A percentile compares a stretch with the other conserved stretches of the same genome.
These are phyloP conservation scores for Dasypus novemcinctus DNA, from an alignment of 2,113 vertebrate genomes.

Conservation along the genomic window DNA sequence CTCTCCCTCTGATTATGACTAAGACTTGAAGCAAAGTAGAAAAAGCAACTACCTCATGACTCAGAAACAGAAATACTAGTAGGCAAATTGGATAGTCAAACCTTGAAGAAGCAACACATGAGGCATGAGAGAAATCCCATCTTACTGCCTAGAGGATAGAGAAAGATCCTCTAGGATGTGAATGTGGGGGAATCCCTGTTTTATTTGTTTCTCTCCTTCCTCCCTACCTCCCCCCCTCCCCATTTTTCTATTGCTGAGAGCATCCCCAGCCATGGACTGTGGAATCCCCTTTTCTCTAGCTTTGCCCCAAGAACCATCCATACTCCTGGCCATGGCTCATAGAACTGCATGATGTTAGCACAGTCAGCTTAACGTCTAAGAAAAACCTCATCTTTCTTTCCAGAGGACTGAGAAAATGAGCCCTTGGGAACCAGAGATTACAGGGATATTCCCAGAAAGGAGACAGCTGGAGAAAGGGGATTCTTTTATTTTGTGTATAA, in stretches of 20 bases:
- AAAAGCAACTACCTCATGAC: neutral
- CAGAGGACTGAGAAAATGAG: neutral
- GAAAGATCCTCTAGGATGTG: no score
- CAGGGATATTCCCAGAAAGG: neutral
- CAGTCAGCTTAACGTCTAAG: neutral
- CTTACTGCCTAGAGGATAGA: neutral
- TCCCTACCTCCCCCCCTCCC: fast-evolving
- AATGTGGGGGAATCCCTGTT: neutral
- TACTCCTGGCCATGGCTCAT: neutral
- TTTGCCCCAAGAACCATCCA: neutral
- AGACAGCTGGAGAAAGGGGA: neutral
- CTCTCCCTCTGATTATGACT: neutral
- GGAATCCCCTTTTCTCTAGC: neutral
- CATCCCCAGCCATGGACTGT: neutral
- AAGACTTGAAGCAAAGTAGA: neutral
- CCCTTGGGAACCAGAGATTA: neutral
- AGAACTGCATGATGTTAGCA: neutral
- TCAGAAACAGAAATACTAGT: neutral
- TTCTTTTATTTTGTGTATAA: neutral
- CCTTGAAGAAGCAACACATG: neutral
- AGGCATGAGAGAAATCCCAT: neutral
- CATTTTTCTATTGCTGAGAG: neutral
- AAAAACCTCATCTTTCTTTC: neutral
- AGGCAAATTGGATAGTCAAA: neutral
- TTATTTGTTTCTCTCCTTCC: neutral